Percentiles rank a stretch among this genome's conserved stretches.
Conservation (phyloP, 2,888 invertebrate genomes). For the Taphrorychus bicolor region DNA sequence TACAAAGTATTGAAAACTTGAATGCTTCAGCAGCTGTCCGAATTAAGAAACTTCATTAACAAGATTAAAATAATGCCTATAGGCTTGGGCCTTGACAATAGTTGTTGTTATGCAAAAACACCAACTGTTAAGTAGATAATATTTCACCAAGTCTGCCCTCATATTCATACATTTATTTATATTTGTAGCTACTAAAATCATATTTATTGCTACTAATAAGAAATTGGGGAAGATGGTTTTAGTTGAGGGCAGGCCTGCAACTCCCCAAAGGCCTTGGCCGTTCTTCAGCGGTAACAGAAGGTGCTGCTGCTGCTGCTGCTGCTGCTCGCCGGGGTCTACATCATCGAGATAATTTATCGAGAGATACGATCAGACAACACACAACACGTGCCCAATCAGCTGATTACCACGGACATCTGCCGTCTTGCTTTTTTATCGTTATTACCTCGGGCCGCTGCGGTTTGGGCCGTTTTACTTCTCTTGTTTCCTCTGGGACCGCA, state of each 20-base stretch:
- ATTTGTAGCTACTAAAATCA: neutral
- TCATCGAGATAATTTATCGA: conserved; percentile 31
- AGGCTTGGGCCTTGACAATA: too few species aligned
- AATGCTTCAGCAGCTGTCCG: too few species aligned
- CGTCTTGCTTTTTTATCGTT: conserved; percentile 34
- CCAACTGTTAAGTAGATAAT: too few species aligned
- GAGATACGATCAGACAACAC: conserved; percentile 12
- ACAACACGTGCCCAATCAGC: conserved; percentile 47
- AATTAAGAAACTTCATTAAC: too few species aligned
- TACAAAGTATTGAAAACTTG: too few species aligned
- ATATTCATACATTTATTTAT: neutral
- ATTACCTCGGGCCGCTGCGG: conserved; percentile 25
- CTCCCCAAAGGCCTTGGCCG: too few species aligned
- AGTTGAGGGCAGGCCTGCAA: too few species aligned
- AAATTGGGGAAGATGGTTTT: too few species aligned
- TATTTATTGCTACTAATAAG: neutral
- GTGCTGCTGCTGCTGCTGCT: conserved; percentile 9
- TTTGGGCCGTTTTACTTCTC: conserved; percentile 15
- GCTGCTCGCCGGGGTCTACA: conserved; percentile 21
- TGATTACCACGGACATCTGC: conserved; percentile 46
- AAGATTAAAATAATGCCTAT: too few species aligned
- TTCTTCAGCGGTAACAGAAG: too few species aligned
- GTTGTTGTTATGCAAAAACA: too few species aligned
- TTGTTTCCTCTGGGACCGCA: neutral
- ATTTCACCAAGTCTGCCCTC: too few species aligned